Percentiles rank a stretch among this genome's conserved stretches.
Conservation (phyloP, 2,113 vertebrate genomes). For the Paradoxurus hermaphroditus region DNA sequence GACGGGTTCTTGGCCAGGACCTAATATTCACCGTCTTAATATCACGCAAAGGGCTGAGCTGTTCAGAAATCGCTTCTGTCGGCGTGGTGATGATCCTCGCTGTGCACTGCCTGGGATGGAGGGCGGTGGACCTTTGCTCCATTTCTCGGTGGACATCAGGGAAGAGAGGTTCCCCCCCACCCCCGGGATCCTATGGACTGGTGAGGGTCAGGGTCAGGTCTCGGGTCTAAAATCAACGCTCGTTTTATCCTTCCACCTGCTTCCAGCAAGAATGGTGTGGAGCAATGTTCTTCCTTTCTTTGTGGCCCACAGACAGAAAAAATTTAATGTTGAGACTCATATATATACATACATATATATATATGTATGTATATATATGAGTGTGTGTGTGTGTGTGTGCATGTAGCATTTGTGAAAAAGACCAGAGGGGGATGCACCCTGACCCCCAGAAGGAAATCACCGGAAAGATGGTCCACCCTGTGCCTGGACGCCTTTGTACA, state of each 20-base stretch:
- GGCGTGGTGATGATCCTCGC: neutral
- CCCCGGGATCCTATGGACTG: neutral
- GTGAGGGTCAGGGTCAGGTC: no score
- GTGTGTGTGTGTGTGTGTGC: neutral
- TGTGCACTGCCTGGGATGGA: neutral
- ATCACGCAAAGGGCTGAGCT: neutral
- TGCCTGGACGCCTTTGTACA: no score
- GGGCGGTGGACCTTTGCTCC: neutral
- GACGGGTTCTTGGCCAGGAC: constrained; percentile 10
- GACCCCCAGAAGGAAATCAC: neutral
- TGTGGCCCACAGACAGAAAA: neutral
- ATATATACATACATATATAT: no score
- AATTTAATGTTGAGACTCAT: neutral
- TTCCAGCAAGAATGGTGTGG: neutral
- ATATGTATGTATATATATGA: neutral
- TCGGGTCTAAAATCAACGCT: neutral
- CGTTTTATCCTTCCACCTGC: no score
- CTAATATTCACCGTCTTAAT: neutral
- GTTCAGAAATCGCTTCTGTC: neutral
- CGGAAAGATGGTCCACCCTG: neutral
- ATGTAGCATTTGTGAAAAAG: neutral
- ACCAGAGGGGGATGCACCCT: neutral
- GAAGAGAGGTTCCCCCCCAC: neutral
- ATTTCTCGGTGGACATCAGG: neutral
- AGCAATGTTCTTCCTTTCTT: neutral